Conservation (phyloP, 2,113 vertebrate genomes). For the Girardinichthys multiradiatus region DNA sequence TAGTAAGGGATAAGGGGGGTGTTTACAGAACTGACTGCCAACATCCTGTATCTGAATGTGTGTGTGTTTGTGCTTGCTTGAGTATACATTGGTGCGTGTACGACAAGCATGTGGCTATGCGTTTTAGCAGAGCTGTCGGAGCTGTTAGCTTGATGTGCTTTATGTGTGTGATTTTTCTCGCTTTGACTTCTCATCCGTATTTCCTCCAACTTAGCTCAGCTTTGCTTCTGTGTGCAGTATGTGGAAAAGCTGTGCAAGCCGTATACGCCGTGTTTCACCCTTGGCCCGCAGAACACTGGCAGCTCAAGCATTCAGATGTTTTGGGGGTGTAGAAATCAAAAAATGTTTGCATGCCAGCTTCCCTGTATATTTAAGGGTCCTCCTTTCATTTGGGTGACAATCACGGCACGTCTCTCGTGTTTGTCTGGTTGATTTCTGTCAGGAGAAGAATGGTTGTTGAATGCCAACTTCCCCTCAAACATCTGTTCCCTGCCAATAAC, state of each 20-base stretch:
- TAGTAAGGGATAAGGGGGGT: slow-evolving; percentile 77
- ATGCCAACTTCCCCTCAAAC: slow-evolving; percentile 82
- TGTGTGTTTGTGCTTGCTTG: slow-evolving; percentile 53
- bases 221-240: slow-evolving; percentile 22
- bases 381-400: slow-evolving; percentile 72
- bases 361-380: slow-evolving; percentile 71
- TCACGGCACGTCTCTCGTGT: slow-evolving; percentile 71
- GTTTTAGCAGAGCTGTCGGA: slow-evolving; percentile 46
- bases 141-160: slow-evolving; percentile 47
- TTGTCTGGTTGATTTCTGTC: slow-evolving; percentile 76
- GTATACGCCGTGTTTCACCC: slow-evolving; percentile 46
- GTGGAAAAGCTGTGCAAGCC: slow-evolving; percentile 23
- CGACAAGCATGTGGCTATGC: slow-evolving; percentile 39
- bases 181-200: slow-evolving; percentile 28
- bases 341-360: slow-evolving; percentile 60
- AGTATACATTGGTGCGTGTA: slow-evolving; percentile 57
- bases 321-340: slow-evolving; percentile 66
- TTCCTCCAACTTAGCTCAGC: slow-evolving; percentile 44
- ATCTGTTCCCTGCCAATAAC: slow-evolving; percentile 84
- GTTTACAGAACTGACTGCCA: slow-evolving; percentile 82
- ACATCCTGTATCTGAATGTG: slow-evolving; percentile 67
- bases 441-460: slow-evolving; percentile 74
- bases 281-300: slow-evolving; percentile 55
- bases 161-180: slow-evolving; percentile 14
- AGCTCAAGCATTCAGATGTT: slow-evolving; percentile 67